These are phyloP conservation scores for Meda fulgida DNA, from an alignment of 2,797 vertebrate genomes.

Conservation along the genomic window DNA sequence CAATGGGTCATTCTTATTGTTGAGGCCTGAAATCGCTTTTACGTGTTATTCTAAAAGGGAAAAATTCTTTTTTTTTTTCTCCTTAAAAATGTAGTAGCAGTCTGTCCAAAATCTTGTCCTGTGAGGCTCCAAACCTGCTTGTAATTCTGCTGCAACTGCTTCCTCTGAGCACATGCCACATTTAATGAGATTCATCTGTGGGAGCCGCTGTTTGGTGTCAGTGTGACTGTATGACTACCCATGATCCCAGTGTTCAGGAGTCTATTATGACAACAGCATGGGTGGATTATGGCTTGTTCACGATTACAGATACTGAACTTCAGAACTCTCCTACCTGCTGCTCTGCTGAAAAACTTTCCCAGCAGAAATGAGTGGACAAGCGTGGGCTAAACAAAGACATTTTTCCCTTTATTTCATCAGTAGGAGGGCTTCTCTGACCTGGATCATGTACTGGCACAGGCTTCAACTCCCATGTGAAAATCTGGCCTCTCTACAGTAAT, in stretches of 20 bases:
- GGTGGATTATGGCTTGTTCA: slow-evolving; percentile 63
- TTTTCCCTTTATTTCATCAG: slow-evolving; percentile 62
- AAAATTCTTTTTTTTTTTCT: neutral
- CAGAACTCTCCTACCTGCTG: slow-evolving; percentile 65
- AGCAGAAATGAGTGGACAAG: slow-evolving; percentile 49
- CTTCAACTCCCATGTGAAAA: slow-evolving; percentile 53
- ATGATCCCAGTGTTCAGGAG: neutral
- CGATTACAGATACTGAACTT: slow-evolving; percentile 58
- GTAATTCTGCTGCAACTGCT: slow-evolving; percentile 9
- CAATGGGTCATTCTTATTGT: neutral
- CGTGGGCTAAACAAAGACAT: slow-evolving; percentile 60
- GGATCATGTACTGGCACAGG: slow-evolving; percentile 59
- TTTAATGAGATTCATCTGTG: slow-evolving; percentile 5
- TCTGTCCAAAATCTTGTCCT: neutral
- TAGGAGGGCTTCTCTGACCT: slow-evolving; percentile 44
- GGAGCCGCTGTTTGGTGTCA: slow-evolving; percentile 30
- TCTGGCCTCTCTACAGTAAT: neutral
- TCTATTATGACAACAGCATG: slow-evolving; percentile 42
- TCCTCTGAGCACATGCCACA: neutral
- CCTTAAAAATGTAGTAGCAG: neutral
- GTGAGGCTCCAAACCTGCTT: slow-evolving; percentile 10
- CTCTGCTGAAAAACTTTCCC: slow-evolving; percentile 61
- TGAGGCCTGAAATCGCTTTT: neutral
- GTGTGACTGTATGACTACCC: slow-evolving; percentile 18
- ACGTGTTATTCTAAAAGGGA: neutral